Conservation (phyloP, 2,797 vertebrate genomes). For the Erpetoichthys calabaricus region DNA sequence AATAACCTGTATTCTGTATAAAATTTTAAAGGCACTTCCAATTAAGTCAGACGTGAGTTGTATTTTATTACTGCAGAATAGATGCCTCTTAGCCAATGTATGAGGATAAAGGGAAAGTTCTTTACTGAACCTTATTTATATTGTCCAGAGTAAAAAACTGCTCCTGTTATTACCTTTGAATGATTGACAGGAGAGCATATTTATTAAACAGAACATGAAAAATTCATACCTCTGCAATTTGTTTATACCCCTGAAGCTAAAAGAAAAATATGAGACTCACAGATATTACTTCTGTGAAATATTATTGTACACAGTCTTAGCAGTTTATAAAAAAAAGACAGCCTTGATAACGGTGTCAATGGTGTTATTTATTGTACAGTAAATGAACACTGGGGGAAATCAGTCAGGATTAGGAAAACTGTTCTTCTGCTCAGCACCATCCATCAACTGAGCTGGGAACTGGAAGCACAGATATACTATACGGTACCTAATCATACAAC, state of each 20-base stretch:
- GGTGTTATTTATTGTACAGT: constrained; percentile 8
- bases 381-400: not conserved
- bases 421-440: not conserved
- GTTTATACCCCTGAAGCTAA: constrained; percentile 9
- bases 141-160: constrained; percentile 1
- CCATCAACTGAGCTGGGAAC: not conserved
- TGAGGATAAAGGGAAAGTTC: not conserved
- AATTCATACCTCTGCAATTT: constrained; percentile 1
- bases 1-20: not conserved
- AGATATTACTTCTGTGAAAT: constrained; percentile 9
- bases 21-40: not conserved
- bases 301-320: constrained; percentile 4
- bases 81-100: not conserved
- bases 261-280: constrained; percentile 8
- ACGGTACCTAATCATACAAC: no score
- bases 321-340: not conserved
- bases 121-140: not conserved
- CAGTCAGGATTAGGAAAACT: not conserved
- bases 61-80: no score
- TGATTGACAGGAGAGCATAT: constrained; percentile 8
- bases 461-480: no score
- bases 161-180: constrained; percentile 1
- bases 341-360: constrained; percentile 1
- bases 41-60: no score
- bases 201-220: constrained; percentile 6